Conservation (phyloP, 2,888 invertebrate genomes). For the Melinopterus prodromus region DNA sequence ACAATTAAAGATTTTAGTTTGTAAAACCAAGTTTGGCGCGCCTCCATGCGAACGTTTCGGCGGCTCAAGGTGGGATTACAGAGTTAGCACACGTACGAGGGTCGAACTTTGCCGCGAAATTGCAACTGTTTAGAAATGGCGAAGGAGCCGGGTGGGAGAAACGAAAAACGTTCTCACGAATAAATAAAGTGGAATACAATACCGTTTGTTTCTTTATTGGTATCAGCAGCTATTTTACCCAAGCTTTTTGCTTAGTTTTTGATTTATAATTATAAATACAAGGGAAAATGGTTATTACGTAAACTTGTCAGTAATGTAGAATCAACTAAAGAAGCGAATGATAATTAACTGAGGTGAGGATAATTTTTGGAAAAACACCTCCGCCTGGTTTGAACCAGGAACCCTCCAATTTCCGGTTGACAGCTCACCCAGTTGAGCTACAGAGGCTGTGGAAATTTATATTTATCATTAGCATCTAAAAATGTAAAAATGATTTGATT, state of each 20-base stretch:
- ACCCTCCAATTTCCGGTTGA: too few species aligned
- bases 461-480: too few species aligned
- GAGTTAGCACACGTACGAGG: neutral
- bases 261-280: too few species aligned
- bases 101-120: neutral
- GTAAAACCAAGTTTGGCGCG: neutral
- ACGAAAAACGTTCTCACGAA: neutral
- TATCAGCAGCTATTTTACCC: neutral
- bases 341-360: too few species aligned
- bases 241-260: neutral
- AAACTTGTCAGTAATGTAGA: too few species aligned
- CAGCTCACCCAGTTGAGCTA: too few species aligned
- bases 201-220: neutral
- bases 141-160: neutral
- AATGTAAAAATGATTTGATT: too few species aligned
- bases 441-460: too few species aligned
- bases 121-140: neutral
- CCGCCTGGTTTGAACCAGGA: too few species aligned
- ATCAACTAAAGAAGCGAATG: too few species aligned
- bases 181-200: neutral
- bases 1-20: slow-evolving; percentile 27
- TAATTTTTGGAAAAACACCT: too few species aligned
- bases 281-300: too few species aligned
- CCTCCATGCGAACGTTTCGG: neutral
- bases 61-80: neutral